These are phyloP conservation scores for Bruchidius siliquastri DNA, from an alignment of 2,888 invertebrate genomes.

Conservation along the genomic window DNA sequence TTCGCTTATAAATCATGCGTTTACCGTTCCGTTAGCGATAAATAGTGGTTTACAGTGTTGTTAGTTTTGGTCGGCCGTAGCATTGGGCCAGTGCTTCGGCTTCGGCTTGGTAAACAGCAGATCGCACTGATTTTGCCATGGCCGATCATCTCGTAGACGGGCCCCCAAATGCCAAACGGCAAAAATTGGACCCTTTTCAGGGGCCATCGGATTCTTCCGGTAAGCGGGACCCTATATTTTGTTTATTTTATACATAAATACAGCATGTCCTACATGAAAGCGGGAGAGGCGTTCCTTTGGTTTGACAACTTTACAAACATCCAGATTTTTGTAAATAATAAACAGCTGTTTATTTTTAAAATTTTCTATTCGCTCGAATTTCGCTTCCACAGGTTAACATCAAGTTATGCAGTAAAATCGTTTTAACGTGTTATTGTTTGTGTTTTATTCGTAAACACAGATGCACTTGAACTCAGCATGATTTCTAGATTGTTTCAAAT, in stretches of 20 bases:
- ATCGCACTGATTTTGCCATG: slow-evolving; percentile 55
- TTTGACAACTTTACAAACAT: slow-evolving; percentile 29
- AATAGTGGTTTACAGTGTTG: slow-evolving; percentile 46
- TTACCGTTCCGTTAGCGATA: slow-evolving; percentile 44
- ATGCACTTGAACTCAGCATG: slow-evolving; percentile 36
- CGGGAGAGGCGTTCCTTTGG: slow-evolving; percentile 42
- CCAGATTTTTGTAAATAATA: slow-evolving; percentile 16
- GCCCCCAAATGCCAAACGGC: slow-evolving; percentile 90
- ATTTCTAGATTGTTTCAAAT: slow-evolving; percentile 12
- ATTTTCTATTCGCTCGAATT: slow-evolving; percentile 1
- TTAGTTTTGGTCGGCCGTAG: slow-evolving; percentile 44
- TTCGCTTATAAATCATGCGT: slow-evolving; percentile 47
- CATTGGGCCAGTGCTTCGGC: slow-evolving; percentile 53
- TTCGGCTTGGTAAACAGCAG: slow-evolving; percentile 64
- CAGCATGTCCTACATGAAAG: slow-evolving; percentile 38
- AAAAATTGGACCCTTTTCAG: slow-evolving; percentile 82
- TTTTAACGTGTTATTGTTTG: slow-evolving; percentile 1
- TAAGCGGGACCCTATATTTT: slow-evolving; percentile 45
- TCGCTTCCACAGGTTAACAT: background rate
- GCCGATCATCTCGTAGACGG: slow-evolving; percentile 93
- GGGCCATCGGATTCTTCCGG: slow-evolving; percentile 76
- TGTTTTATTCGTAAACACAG: slow-evolving; percentile 26
- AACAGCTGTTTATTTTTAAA: slow-evolving; percentile 21
- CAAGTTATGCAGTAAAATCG: slow-evolving; percentile 1
- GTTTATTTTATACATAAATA: slow-evolving; percentile 24